These are phyloP conservation scores for Sarcophaga subvicina DNA, from an alignment of 2,888 invertebrate species.

Conservation along the genomic window DNA sequence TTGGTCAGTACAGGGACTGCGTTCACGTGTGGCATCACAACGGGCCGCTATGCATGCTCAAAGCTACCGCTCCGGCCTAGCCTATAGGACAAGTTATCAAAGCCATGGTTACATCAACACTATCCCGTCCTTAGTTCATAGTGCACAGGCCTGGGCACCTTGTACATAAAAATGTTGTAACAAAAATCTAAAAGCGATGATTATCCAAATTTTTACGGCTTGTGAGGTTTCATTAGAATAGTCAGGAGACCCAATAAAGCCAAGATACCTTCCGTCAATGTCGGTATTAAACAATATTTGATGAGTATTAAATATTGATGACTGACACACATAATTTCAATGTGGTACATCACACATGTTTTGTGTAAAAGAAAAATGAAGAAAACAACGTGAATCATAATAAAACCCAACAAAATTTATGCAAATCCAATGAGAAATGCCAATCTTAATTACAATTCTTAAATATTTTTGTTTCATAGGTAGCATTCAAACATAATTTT, in stretches of 20 bases:
- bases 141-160: too few species aligned
- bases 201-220: slow-evolving; percentile 84
- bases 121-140: too few species aligned
- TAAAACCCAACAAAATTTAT: not conserved
- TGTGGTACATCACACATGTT: slow-evolving; percentile 83
- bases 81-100: too few species aligned
- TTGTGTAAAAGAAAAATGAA: slow-evolving; percentile 81
- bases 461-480: not conserved
- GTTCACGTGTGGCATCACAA: too few species aligned
- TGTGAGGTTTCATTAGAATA: slow-evolving; percentile 88
- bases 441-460: slow-evolving; percentile 60
- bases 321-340: slow-evolving; percentile 86
- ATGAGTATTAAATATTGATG: slow-evolving; percentile 87
- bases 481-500: too few species aligned
- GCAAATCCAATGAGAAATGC: slow-evolving; percentile 54
- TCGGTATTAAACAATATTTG: slow-evolving; percentile 86
- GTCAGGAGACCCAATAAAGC: slow-evolving; percentile 87
- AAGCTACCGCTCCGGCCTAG: too few species aligned
- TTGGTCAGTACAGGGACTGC: too few species aligned
- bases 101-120: too few species aligned
- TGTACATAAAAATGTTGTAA: too few species aligned
- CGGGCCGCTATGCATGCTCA: too few species aligned
- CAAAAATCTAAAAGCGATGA: slow-evolving; percentile 77
- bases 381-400: too few species aligned
- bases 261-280: slow-evolving; percentile 85